Conservation (phyloP, 2,888 invertebrate genomes). For the Atethmia centrago region DNA sequence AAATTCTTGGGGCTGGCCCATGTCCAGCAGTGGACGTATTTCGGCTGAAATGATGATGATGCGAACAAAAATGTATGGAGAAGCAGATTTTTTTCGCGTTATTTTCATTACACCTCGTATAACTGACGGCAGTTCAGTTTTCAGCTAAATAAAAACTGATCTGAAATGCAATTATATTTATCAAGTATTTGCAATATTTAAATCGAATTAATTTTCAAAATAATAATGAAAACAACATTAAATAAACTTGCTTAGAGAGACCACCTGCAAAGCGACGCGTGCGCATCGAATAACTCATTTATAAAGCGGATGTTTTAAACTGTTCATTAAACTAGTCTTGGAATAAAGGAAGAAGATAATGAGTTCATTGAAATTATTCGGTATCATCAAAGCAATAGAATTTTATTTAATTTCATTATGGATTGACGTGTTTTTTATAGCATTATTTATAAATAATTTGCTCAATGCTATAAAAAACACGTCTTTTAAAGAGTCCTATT, state of each 20-base stretch:
- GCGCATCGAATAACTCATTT: constrained; percentile 60
- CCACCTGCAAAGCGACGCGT: constrained; percentile 67
- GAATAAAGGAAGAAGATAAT: constrained; percentile 55
- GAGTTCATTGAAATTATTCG: constrained; percentile 45
- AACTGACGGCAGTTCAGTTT: no score
- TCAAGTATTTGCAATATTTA: background rate
- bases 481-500: background rate
- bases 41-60: no score
- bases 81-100: no score
- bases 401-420: background rate
- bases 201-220: constrained; percentile 30
- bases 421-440: background rate
- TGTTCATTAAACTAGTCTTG: constrained; percentile 55
- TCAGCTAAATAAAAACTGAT: background rate
- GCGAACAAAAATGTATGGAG: no score
- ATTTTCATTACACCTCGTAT: no score
- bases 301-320: constrained; percentile 58
- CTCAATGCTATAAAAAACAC: background rate
- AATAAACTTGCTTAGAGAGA: constrained; percentile 60
- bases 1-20: no score
- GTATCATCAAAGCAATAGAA: constrained; percentile 37
- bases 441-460: background rate
- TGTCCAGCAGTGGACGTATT: no score
- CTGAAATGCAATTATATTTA: background rate
- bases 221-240: constrained; percentile 27